Conservation (phyloP, 1,140 invertebrate genomes). For the Rhizoglyphus robini region DNA sequence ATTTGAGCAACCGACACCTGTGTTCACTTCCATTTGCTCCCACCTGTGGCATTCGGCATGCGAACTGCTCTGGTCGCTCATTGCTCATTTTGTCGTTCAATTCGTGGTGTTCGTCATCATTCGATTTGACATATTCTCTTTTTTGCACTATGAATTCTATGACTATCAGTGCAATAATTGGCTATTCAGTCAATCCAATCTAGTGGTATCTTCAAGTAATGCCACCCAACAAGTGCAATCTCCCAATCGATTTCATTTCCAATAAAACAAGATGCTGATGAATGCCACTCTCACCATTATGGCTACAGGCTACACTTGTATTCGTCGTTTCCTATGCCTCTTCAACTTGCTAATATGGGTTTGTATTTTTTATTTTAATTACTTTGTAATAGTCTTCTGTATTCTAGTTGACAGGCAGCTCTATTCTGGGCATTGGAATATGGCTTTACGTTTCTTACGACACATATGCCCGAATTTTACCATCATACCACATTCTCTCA, state of each 20-base stretch:
- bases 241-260: neutral
- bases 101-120: neutral
- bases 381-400: conserved; percentile 12
- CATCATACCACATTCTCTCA: conserved; percentile 52
- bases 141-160: neutral
- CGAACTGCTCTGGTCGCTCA: neutral
- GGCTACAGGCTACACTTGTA: conserved; percentile 52
- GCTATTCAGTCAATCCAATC: neutral
- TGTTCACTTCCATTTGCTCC: neutral
- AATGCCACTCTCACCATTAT: conserved; percentile 4
- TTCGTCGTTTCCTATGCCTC: conserved; percentile 56
- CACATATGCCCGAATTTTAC: conserved; percentile 53
- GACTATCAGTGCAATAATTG: neutral
- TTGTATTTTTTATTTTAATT: conserved; percentile 30
- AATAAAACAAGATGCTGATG: conserved; percentile 2
- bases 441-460: conserved; percentile 53
- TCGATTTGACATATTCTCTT: neutral
- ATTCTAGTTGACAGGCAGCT: conserved; percentile 6
- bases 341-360: conserved; percentile 63
- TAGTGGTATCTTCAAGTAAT: too few relatives aligned
- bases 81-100: neutral
- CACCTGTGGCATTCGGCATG: neutral
- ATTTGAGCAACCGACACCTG: neutral
- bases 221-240: too few relatives aligned
- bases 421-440: conserved; percentile 42